These are phyloP conservation scores for Caenorhabditis imperialis DNA, from an alignment of 2,888 invertebrate species.

Conservation along the genomic window DNA sequence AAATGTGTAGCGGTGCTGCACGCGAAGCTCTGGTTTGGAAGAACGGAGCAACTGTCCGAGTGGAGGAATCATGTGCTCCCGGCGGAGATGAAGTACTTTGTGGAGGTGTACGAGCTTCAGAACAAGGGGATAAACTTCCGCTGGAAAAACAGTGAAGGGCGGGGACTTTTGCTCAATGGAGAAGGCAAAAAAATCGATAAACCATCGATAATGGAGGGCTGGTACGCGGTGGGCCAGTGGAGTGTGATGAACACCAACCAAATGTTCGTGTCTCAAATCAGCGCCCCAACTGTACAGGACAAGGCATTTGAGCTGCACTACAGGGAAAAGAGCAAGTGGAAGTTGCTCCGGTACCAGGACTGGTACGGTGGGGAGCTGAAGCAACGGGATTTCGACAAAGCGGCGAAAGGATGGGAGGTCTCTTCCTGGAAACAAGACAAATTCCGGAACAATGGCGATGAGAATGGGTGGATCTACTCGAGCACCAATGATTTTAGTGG, in stretches of 20 bases:
- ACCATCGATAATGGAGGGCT: background rate
- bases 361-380: constrained; percentile 62
- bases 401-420: constrained; percentile 62
- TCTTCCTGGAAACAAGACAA: constrained; percentile 67
- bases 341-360: constrained; percentile 54
- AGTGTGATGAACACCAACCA: constrained; percentile 56
- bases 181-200: constrained; percentile 8
- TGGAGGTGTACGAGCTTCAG: constrained; percentile 67
- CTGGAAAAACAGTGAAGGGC: constrained; percentile 36
- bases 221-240: constrained; percentile 57
- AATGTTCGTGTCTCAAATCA: constrained; percentile 57
- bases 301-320: constrained; percentile 60
- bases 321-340: constrained; percentile 47
- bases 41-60: constrained; percentile 14
- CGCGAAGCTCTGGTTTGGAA: constrained; percentile 71
- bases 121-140: constrained; percentile 9
- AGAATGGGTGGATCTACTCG: constrained; percentile 72
- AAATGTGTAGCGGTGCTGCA: constrained; percentile 69
- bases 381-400: constrained; percentile 23
- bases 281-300: constrained; percentile 52
- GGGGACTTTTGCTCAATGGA: constrained; percentile 9
- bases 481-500: constrained; percentile 63
- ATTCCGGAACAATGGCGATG: constrained; percentile 67
- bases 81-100: constrained; percentile 65
- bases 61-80: constrained; percentile 63